Evolutionary conservation across 2,113 vertebrate species (phyloP).

Genomic region (Murina feae): DNA sequence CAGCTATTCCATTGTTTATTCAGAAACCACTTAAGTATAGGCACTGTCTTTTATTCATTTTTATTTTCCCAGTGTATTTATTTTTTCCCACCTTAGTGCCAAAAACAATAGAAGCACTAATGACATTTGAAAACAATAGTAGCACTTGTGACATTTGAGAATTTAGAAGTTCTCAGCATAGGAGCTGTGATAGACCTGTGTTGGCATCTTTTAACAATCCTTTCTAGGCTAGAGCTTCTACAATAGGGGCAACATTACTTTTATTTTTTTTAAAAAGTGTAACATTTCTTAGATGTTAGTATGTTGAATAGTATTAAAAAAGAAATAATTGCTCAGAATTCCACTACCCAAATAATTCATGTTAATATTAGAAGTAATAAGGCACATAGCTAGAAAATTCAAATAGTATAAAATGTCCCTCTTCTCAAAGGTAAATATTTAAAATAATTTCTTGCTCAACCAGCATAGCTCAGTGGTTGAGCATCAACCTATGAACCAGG

Average conservation of each 20-base stretch:
- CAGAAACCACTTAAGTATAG: background rate
- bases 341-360: background rate
- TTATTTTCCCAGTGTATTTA: background rate
- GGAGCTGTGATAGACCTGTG: background rate
- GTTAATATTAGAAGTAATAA: background rate
- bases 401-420: background rate
- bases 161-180: background rate
- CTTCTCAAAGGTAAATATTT: conserved; percentile 32
- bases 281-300: background rate
- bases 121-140: background rate
- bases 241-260: background rate
- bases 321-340: background rate
- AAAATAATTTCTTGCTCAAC: background rate
- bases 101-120: background rate
- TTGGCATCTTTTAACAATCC: background rate
- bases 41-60: background rate
- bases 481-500: no score
- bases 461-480: no score
- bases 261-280: background rate
- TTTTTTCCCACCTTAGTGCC: background rate
- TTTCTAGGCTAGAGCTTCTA: background rate
- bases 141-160: background rate
- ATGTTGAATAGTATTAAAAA: background rate
- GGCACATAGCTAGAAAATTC: background rate
- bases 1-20: background rate